Conservation (phyloP, 2,113 vertebrate species). For the Willisornis vidua region DNA sequence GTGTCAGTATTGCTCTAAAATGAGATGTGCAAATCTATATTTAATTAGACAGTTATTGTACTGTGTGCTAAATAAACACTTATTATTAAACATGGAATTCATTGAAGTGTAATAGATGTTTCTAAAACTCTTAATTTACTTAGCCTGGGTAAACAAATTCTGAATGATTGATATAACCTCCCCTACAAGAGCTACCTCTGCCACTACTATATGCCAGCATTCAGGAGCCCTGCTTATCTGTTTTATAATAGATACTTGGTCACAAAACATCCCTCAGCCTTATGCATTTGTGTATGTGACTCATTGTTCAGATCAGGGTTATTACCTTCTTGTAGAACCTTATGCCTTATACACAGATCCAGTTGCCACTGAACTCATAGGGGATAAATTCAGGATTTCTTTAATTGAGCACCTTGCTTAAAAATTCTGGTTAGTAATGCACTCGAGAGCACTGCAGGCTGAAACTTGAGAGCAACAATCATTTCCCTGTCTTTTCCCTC, state of each 20-base stretch:
- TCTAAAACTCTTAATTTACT: neutral
- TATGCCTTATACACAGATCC: neutral
- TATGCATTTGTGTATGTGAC: neutral
- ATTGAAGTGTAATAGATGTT: neutral
- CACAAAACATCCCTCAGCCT: neutral
- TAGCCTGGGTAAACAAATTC: neutral
- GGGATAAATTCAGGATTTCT: neutral
- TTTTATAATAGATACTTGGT: neutral
- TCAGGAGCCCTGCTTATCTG: neutral
- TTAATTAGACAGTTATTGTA: slow-evolving; percentile 5
- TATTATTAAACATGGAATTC: slow-evolving; percentile 40
- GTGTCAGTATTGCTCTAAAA: slow-evolving; percentile 8
- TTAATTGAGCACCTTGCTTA: neutral
- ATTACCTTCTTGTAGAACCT: neutral
- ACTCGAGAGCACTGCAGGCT: neutral
- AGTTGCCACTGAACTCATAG: neutral
- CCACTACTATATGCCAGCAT: neutral
- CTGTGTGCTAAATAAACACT: slow-evolving; percentile 8
- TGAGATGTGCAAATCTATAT: slow-evolving; percentile 29
- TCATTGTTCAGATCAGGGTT: neutral
- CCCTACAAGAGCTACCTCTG: neutral
- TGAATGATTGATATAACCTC: neutral
- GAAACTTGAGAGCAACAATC: neutral
- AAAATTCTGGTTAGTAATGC: neutral
- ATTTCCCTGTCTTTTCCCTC: neutral